Percentiles rank a stretch among this genome's conserved stretches.
These are phyloP conservation scores for Chrysoperla carnea DNA, from an alignment of 1,140 invertebrate genomes.

Conservation along the genomic window DNA sequence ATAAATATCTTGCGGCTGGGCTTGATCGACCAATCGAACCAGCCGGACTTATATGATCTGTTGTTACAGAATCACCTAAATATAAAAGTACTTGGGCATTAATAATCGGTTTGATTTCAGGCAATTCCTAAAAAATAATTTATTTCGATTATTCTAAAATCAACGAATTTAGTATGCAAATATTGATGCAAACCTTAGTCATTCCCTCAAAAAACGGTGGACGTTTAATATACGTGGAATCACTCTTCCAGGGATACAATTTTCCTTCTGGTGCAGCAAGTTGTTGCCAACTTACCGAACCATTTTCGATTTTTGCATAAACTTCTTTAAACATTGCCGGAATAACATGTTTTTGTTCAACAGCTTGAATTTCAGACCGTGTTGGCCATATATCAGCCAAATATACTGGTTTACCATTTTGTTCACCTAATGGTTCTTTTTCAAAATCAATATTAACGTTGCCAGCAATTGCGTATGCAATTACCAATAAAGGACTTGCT, in stretches of 20 bases:
- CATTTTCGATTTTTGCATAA: constrained; percentile 73
- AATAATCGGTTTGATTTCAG: constrained; percentile 31
- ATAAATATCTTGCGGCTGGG: constrained; percentile 78
- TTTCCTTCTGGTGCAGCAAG: constrained; percentile 62
- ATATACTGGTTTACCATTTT: constrained; percentile 56
- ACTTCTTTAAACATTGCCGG: constrained; percentile 94
- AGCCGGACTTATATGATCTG: constrained; percentile 97
- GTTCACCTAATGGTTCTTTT: constrained; percentile 59
- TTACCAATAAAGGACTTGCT: constrained; percentile 86
- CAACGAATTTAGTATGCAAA: not conserved
- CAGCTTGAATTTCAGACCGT: constrained; percentile 71
- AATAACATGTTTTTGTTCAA: constrained; percentile 81
- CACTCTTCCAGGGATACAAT: constrained; percentile 81
- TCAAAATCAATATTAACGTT: constrained; percentile 92
- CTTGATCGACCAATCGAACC: constrained; percentile 92
- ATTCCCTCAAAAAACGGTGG: constrained; percentile 94
- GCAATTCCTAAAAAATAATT: constrained; percentile 27
- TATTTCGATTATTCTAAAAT: not conserved
- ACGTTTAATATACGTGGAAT: constrained; percentile 90
- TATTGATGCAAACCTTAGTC: constrained; percentile 33
- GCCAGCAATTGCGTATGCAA: constrained; percentile 92
- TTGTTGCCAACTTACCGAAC: constrained; percentile 72
- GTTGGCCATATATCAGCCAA: constrained; percentile 92
- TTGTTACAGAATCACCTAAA: constrained; percentile 90
- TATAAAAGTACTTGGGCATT: constrained; percentile 66